These are phyloP conservation scores for Drosophila athabasca DNA, from an alignment of 1,140 invertebrate species.

Conservation along the genomic window DNA sequence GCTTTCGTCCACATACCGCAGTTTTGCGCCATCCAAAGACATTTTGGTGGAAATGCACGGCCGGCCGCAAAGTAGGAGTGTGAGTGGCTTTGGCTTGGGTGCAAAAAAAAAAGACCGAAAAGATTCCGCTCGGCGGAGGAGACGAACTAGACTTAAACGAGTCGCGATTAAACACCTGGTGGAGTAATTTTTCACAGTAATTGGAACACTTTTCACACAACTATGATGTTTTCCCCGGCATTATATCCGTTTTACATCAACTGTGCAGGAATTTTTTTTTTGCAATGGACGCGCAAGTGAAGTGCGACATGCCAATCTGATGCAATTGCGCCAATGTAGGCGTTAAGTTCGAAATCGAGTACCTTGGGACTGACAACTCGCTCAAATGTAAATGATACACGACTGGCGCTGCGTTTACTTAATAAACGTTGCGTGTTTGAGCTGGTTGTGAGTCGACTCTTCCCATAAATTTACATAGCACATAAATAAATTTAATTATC, in stretches of 20 bases:
- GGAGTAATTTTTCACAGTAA: not conserved
- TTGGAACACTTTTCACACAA: constrained; percentile 2
- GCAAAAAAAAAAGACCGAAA: constrained; percentile 26
- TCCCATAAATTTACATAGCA: no score
- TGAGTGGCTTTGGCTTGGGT: constrained; percentile 40
- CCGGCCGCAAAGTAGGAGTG: constrained; percentile 19
- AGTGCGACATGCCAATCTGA: constrained; percentile 52
- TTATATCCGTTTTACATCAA: constrained; percentile 1
- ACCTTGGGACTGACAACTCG: constrained; percentile 17
- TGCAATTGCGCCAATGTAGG: constrained; percentile 5
- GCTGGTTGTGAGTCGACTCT: no score
- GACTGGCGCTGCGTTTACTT: no score
- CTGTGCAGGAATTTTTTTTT: constrained; percentile 75
- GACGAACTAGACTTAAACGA: not conserved
- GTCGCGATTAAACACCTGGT: not conserved
- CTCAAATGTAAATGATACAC: not conserved
- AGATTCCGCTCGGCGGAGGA: constrained; percentile 11
- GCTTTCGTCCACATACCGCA: constrained; percentile 57
- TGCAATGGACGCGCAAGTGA: constrained; percentile 72
- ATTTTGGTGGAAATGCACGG: constrained; percentile 40
- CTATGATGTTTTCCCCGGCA: not conserved
- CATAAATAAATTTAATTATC: no score
- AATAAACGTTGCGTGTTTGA: no score
- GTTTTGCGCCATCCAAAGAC: constrained; percentile 71
- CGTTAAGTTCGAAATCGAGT: constrained; percentile 60